These are phyloP conservation scores for human DNA, from an alignment of 2,113 vertebrate genomes.

Conservation along the genomic window GRCh38 chrY:24258501-24259000, in stretches of 20 bases:
- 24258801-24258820: neutral
- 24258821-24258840: neutral
- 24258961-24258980: fast-evolving
- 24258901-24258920: neutral
- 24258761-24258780: neutral
- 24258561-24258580: neutral
- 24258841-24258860: no score
- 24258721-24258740: neutral
- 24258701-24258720: neutral
- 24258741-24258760: neutral
- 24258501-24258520: neutral
- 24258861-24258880: no score
- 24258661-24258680: neutral
- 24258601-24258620: neutral
- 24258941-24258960: neutral
- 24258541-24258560: neutral
- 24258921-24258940: neutral
- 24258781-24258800: neutral
- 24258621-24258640: neutral
- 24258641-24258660: neutral
- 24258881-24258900: neutral
- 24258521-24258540: neutral
- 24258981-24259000: neutral
- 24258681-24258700: neutral
- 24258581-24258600: neutral